Percentiles rank a stretch among this genome's conserved stretches.
Evolutionary conservation across 2,113 vertebrate genomes (phyloP).

Genomic region (Circaetus gallicus): DNA sequence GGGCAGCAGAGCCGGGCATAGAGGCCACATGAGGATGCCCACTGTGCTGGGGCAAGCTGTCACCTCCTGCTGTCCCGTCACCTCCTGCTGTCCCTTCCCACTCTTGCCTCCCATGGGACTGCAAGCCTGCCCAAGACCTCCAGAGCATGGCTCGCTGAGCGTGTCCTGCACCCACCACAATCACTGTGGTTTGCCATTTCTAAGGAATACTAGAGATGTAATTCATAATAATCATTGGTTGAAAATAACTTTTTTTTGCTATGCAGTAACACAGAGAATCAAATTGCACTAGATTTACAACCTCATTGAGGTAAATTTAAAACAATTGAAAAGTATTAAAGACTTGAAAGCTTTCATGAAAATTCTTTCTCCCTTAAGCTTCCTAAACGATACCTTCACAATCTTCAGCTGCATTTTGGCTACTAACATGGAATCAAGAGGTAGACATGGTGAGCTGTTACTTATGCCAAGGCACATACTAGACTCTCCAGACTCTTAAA

Average conservation of each 20-base stretch:
- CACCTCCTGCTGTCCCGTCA: no score
- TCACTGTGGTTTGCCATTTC: not conserved
- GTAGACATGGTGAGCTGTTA: not conserved
- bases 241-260: not conserved
- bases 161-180: accelerated
- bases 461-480: not conserved
- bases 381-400: not conserved
- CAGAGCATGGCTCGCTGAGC: not conserved
- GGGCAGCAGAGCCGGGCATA: not conserved
- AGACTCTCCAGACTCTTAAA: not conserved
- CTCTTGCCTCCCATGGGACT: no score
- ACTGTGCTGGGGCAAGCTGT: not conserved
- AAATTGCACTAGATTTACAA: not conserved
- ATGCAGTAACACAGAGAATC: not conserved
- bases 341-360: not conserved
- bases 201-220: not conserved
- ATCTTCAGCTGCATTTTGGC: not conserved
- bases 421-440: not conserved
- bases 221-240: not conserved
- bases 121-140: not conserved
- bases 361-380: not conserved
- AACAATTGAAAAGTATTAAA: not conserved
- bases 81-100: not conserved
- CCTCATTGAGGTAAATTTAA: not conserved
- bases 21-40: not conserved